phyloP scores from a whole-genome alignment of 2,888 invertebrate genomes.

The Nephrotoma flavescens region DNA sequence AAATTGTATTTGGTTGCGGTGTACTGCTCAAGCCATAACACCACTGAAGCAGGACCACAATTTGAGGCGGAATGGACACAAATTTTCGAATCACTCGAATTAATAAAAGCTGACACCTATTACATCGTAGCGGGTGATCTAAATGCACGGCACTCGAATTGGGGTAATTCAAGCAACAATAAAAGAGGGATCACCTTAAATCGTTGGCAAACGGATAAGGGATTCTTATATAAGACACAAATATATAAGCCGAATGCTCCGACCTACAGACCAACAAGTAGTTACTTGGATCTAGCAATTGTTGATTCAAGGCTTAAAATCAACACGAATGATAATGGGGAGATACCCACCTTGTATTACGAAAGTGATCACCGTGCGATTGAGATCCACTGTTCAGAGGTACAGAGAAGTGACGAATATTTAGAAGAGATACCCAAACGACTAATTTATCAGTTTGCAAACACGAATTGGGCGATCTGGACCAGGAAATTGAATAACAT shows the following conservation, averaged over 20 bases:
- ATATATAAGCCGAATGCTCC: neutral
- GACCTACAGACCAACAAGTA: neutral
- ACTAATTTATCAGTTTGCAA: neutral
- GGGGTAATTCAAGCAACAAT: neutral
- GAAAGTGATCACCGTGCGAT: neutral
- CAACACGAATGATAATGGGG: neutral
- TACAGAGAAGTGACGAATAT: neutral
- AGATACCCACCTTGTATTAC: neutral
- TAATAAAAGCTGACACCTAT: neutral
- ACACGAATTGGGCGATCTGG: neutral
- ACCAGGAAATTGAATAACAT: neutral
- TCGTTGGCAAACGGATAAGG: neutral
- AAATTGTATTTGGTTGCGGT: neutral
- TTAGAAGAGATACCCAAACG: neutral
- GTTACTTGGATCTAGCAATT: neutral
- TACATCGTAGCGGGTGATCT: neutral
- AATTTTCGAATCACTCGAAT: neutral
- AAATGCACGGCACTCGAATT: neutral
- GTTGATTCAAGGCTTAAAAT: neutral
- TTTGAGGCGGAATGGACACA: neutral
- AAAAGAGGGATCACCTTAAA: neutral
- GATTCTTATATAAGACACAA: neutral
- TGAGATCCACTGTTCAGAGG: neutral
- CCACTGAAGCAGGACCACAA: too few species aligned
- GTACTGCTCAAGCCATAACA: too few species aligned